These are phyloP conservation scores for Drosophila rellima DNA, from an alignment of 2,888 invertebrate genomes.

Conservation along the genomic window DNA sequence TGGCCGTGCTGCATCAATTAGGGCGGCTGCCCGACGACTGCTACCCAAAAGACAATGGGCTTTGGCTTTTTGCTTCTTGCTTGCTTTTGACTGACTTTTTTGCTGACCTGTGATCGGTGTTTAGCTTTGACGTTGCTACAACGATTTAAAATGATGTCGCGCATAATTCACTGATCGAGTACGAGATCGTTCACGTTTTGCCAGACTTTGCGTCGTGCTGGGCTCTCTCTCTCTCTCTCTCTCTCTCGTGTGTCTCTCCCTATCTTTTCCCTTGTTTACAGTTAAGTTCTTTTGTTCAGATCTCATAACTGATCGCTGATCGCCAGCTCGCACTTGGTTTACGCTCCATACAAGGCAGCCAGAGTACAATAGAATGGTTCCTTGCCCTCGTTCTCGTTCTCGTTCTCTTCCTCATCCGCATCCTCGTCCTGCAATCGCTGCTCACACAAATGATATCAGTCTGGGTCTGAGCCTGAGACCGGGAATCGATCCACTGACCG, in stretches of 20 bases:
- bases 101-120: constrained; percentile 74
- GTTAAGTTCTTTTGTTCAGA: constrained; percentile 80
- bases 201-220: constrained; percentile 75
- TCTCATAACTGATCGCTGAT: constrained; percentile 79
- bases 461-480: constrained; percentile 3
- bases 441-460: constrained; percentile 59
- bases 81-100: constrained; percentile 19
- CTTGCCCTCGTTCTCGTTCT: constrained; percentile 37
- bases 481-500: constrained; percentile 45
- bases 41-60: constrained; percentile 73
- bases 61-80: constrained; percentile 7
- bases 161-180: constrained; percentile 81
- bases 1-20: constrained; percentile 85
- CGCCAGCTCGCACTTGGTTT: constrained; percentile 66
- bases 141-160: constrained; percentile 83
- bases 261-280: constrained; percentile 68
- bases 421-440: constrained; percentile 26
- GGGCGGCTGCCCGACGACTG: constrained; percentile 72
- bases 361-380: constrained; percentile 42
- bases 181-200: constrained; percentile 53
- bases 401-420: constrained; percentile 42
- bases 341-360: constrained; percentile 58
- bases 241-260: constrained; percentile 25
- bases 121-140: constrained; percentile 79
- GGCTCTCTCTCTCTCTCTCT: constrained; percentile 9